Base-by-base conservation (phyloP, 1,140 invertebrate genomes). In the Tribolium castaneum region DNA sequence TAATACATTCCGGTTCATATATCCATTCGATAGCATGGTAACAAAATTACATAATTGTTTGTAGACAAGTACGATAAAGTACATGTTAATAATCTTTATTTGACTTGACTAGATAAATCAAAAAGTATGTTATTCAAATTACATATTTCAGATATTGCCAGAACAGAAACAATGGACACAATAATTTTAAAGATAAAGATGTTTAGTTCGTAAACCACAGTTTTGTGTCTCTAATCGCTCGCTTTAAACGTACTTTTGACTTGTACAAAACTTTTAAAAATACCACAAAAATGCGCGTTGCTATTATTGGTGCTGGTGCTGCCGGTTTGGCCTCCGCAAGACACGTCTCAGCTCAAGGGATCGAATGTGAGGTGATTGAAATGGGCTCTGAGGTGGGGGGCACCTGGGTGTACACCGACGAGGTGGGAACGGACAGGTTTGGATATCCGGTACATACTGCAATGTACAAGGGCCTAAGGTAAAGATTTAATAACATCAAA, bases 401-500 rank as follows among this genome's bases (percentile, higher is more conserved):
- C n/a, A 95, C 95, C 6, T 97, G 95, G 95, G 92, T 95, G 0
- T 98, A 96, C 83, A 93, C 91, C 0, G 91, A 92, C 59, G 87
- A 90, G 75, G 90, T 89, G 45, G 93, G 92, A 12, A 90, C 89
- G 50, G 93, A 96, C 85, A 87, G 91, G 80, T 92, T 93, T 86
- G 94, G 94, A 3, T 87, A 95, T 30, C 94, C 95, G 1, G 91
- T 97, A 50, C 95, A 97, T 84, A 94, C 94, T 34, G 95, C 94
- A 87, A 97, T 97, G 93, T 97, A 97, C 85, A 91, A 93, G 85
- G 93, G 92, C 82, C 87, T 97, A 10, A 92, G 91, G 94, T 95
- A 87, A 86, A 34, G 59, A 5, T 13, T 52, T n/a, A 6, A 51
- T 52, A 13, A 12, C 51, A 51, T 6, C n/a, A 6, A 19, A 19